phyloP scores from a whole-genome alignment of 1,140 invertebrate species.

The Drosophila hydei region DNA sequence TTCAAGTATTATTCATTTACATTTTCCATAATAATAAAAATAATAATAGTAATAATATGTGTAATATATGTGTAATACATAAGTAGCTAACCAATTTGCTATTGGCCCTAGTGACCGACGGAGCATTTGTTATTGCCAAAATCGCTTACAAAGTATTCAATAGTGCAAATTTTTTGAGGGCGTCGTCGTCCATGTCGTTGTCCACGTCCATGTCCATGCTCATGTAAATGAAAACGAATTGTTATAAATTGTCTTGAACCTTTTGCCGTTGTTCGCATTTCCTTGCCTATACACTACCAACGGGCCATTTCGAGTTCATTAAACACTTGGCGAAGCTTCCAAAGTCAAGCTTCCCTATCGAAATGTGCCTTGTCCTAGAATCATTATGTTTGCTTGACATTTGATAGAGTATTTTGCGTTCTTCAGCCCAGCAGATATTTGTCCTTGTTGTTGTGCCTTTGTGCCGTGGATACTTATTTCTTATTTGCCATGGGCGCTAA shows the following conservation, averaged over 20 bases:
- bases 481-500: constrained; percentile 38
- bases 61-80: constrained; percentile 28
- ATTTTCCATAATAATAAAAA: constrained; percentile 35
- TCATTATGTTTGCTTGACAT: too few relatives aligned
- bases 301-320: too few relatives aligned
- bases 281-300: background rate
- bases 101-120: constrained; percentile 23
- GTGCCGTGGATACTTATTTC: constrained; percentile 32
- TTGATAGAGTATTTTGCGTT: too few relatives aligned
- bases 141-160: constrained; percentile 57
- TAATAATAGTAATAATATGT: constrained; percentile 25
- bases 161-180: constrained; percentile 35
- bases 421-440: background rate
- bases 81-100: constrained; percentile 41
- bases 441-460: too few relatives aligned
- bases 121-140: constrained; percentile 52
- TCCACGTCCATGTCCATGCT: constrained; percentile 13
- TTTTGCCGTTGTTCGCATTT: constrained; percentile 26
- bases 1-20: constrained; percentile 36
- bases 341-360: too few relatives aligned
- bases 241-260: constrained; percentile 58
- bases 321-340: too few relatives aligned
- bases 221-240: constrained; percentile 60
- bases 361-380: too few relatives aligned
- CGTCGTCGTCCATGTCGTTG: too few relatives aligned